Percentiles rank a stretch among this genome's conserved stretches.
Conservation (phyloP, 2,113 vertebrate species). For the Tympanuchus pallidicinctus region DNA sequence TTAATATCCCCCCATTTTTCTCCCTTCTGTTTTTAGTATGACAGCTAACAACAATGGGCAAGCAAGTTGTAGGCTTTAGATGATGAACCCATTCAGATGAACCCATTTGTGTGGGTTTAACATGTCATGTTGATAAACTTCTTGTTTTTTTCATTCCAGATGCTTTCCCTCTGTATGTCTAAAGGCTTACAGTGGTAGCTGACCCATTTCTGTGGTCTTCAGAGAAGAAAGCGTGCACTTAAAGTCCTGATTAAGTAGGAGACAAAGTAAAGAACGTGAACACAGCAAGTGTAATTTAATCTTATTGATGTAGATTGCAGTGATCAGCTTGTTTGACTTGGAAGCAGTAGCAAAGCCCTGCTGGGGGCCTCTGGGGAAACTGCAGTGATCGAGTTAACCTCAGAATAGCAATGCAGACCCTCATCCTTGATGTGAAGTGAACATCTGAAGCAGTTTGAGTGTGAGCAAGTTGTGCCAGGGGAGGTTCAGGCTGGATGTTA, state of each 20-base stretch:
- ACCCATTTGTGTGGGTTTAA: neutral
- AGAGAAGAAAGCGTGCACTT: neutral
- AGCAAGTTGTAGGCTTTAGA: neutral
- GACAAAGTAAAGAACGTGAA: conserved; percentile 33
- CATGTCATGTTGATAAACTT: neutral
- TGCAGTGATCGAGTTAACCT: neutral
- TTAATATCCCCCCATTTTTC: neutral
- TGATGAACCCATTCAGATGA: neutral
- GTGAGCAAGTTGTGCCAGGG: neutral
- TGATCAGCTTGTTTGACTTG: conserved; percentile 13
- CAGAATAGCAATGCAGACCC: neutral
- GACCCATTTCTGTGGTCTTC: neutral
- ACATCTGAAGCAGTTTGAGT: neutral
- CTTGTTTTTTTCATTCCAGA: conserved; percentile 12
- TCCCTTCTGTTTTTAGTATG: neutral
- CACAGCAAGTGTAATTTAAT: conserved; percentile 6
- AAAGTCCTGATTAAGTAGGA: neutral
- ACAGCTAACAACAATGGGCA: neutral
- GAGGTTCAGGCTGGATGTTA: too few relatives aligned
- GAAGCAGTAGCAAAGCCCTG: conserved; percentile 26
- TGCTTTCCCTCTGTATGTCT: conserved; percentile 5
- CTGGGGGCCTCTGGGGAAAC: conserved; percentile 13
- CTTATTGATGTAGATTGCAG: neutral
- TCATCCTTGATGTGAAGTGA: neutral
- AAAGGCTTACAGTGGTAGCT: neutral